A percentile compares a stretch with the other conserved stretches of the same genome.
Conservation (phyloP, 2,113 vertebrate genomes). For the Siniperca chuatsi region DNA sequence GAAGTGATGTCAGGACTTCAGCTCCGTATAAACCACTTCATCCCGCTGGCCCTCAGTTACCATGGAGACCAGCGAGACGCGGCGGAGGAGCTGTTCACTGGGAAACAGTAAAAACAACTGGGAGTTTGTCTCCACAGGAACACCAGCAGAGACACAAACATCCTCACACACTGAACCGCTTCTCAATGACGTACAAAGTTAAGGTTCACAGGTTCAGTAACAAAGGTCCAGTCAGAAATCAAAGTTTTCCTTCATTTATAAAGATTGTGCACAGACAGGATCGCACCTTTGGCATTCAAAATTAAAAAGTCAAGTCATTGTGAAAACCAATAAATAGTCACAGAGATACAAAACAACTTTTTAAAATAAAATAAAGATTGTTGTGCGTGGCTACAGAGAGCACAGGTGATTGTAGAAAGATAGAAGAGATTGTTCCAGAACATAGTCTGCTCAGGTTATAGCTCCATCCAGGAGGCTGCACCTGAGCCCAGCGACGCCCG, state of each 20-base stretch:
- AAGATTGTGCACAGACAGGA: conserved; percentile 56
- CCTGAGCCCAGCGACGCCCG: conserved; percentile 26
- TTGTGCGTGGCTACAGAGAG: conserved; percentile 47
- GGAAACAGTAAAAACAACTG: background rate
- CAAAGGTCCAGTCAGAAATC: too few relatives aligned
- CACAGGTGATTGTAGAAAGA: conserved; percentile 36
- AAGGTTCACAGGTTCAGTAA: background rate
- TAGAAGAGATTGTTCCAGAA: background rate
- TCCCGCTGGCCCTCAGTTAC: background rate
- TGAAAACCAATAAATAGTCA: conserved; percentile 53
- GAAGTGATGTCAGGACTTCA: conserved; percentile 14
- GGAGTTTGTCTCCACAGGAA: background rate
- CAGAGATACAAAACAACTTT: conserved; percentile 31
- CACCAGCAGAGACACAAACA: background rate
- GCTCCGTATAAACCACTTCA: background rate
- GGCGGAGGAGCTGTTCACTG: background rate
- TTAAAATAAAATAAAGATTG: conserved; percentile 15
- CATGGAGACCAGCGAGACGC: background rate
- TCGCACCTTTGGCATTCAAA: conserved; percentile 73
- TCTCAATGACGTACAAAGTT: background rate
- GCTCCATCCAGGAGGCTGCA: conserved; percentile 44
- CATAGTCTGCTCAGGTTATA: background rate
- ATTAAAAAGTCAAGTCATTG: conserved; percentile 26
- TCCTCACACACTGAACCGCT: background rate
- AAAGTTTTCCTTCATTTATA: conserved; percentile 29